Evolutionary conservation across 1,140 invertebrate species (phyloP), one percentile per base, ranked within the genome.

Genomic region (Hesperophylax magnus): DNA sequence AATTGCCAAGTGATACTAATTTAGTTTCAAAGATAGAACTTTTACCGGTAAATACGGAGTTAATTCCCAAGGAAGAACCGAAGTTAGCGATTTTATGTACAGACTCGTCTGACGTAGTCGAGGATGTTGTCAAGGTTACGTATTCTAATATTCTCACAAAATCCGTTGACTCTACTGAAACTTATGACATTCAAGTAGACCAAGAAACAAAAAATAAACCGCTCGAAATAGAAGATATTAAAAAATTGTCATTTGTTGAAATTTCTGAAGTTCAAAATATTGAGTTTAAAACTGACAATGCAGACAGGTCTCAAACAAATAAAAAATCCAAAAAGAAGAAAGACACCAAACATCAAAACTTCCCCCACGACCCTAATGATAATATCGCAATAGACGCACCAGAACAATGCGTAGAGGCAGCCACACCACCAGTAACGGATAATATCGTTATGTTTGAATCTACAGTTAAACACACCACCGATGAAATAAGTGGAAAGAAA

Each of bases 241-340:
- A 61, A 18, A 8, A 61, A 7, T 24, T 24, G 5, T 24, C 58
- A 61, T 14, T 3, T 61, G n/a, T 24, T 8, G 58, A 61, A 18
- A 14, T 22, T 61, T 61, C 58, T 61, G 58, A 22, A 9, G 58
- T 61, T 61, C 18, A 24, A 61, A 61, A 61, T 39, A 52, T 72
- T 15, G 69, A 72, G 17, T n/a, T 14, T 1, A 53, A n/a, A 54
- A 22, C 20, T 6, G 69, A 18, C 18, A 20, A 6, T 56, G 22
- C 24, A 56, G 47, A 56, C 1, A 54, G 31, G 7, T 31, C 54
- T 52, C 56, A 47, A n/a, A 77, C 53, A 63, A 78, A 78, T 53
- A 27, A 8, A 65, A 78, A 78, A 67, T 34, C 20, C 7, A 78
- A 67, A 31, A 67, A 69, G 47, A 78, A 67, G 34, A 61, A 58